Conservation (phyloP, 2,113 vertebrate species). For the Neotoma lepida region DNA sequence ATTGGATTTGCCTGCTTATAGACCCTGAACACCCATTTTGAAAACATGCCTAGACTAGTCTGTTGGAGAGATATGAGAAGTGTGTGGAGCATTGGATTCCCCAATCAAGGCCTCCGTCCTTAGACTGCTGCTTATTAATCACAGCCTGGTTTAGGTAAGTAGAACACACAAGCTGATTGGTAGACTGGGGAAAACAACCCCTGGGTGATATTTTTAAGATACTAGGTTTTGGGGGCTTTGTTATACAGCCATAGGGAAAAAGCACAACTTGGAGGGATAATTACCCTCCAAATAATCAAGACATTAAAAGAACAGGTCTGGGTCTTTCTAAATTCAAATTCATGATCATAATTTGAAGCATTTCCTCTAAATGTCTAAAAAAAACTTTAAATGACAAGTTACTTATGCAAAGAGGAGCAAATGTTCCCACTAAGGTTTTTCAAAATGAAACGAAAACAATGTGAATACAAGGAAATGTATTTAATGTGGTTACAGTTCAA, state of each 20-base stretch:
- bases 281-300: background rate
- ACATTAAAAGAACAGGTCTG: background rate
- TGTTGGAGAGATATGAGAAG: background rate
- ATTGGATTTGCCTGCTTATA: background rate
- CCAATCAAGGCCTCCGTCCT: background rate
- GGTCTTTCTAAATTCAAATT: slow-evolving; percentile 53
- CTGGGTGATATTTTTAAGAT: background rate
- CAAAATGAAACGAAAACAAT: slow-evolving; percentile 47
- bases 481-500: background rate
- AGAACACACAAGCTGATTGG: background rate
- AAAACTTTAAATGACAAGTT: slow-evolving; percentile 18
- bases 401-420: background rate
- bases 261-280: slow-evolving; percentile 16
- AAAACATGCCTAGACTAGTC: background rate
- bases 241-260: background rate
- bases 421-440: background rate
- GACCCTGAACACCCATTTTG: background rate
- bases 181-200: slow-evolving; percentile 9
- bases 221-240: background rate
- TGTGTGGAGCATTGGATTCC: background rate
- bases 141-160: background rate
- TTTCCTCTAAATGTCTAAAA: slow-evolving; percentile 27
- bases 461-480: slow-evolving; percentile 13
- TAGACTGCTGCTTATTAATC: background rate
- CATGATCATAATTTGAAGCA: slow-evolving; percentile 3